Conservation (phyloP, 1,140 invertebrate species). For the Cecropterus lyciades region DNA sequence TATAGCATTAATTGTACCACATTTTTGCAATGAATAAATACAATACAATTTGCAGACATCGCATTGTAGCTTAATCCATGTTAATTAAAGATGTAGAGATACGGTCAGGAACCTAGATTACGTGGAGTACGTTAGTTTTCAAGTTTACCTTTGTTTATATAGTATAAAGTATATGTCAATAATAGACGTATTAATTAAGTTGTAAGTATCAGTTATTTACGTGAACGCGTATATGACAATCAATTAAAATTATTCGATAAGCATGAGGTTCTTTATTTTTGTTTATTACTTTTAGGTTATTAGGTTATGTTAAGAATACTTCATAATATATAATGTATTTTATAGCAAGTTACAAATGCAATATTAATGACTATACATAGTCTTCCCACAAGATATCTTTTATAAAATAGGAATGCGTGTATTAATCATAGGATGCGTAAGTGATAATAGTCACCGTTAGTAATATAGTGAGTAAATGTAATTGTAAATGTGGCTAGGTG, state of each 20-base stretch:
- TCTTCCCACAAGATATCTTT: not conserved
- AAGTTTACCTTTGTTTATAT: not conserved
- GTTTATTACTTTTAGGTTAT: no score
- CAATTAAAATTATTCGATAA: no score
- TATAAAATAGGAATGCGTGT: not conserved
- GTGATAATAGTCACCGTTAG: constrained; percentile 2
- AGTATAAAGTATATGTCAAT: no score
- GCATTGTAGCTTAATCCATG: constrained; percentile 50
- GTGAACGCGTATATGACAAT: no score
- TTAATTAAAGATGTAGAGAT: constrained; percentile 58
- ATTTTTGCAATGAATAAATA: constrained; percentile 68
- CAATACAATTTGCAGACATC: constrained; percentile 69
- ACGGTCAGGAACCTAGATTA: constrained; percentile 19
- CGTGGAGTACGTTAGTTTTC: not conserved
- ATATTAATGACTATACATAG: not conserved
- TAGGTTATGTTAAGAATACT: no score
- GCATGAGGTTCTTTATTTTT: no score
- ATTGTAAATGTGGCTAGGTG: no score
- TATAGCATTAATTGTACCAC: constrained; percentile 60
- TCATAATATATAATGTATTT: not conserved
- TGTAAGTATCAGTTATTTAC: no score
- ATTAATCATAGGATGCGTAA: constrained; percentile 2
- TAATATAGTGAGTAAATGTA: constrained; percentile 9
- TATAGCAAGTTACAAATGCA: not conserved
- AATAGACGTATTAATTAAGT: no score